Evolutionary conservation across 2,797 vertebrate species (phyloP).

Genomic region (Sandelia bainsii): DNA sequence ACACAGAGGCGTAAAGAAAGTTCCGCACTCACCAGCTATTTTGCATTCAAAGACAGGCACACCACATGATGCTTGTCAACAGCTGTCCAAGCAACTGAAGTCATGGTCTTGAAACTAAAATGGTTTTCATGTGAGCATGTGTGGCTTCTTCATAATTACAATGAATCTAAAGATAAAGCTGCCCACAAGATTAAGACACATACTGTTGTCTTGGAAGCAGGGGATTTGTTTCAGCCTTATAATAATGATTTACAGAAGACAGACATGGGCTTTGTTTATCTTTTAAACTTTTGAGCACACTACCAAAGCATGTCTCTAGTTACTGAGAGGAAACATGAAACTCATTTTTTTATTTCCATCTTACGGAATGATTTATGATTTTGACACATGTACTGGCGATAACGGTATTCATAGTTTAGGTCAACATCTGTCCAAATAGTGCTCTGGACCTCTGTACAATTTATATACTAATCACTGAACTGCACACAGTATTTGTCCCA

Average conservation of each 20-base stretch:
- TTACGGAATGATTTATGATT: not conserved
- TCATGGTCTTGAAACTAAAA: constrained; percentile 27
- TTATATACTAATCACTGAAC: not conserved
- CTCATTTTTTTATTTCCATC: not conserved
- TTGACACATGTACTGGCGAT: not conserved
- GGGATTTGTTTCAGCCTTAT: constrained; percentile 17
- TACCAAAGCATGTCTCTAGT: not conserved
- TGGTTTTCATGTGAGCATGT: constrained; percentile 30
- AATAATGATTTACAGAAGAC: constrained; percentile 25
- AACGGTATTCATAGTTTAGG: too few relatives aligned
- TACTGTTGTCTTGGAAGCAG: constrained; percentile 1
- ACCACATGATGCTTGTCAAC: constrained; percentile 31
- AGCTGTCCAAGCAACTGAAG: constrained; percentile 26
- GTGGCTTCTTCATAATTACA: constrained; percentile 3
- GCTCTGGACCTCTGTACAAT: too few relatives aligned
- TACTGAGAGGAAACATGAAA: not conserved
- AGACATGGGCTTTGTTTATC: constrained; percentile 6
- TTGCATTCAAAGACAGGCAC: constrained; percentile 12
- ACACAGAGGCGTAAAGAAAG: constrained; percentile 7
- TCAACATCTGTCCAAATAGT: too few relatives aligned
- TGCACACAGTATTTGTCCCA: not conserved
- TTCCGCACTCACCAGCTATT: constrained; percentile 7
- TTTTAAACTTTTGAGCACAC: constrained; percentile 20
- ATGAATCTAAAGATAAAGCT: constrained; percentile 16
- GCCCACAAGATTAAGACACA: constrained; percentile 21